Evolutionary conservation across 2,113 vertebrate species (phyloP).

Genomic region (Mus musculus): DNA sequence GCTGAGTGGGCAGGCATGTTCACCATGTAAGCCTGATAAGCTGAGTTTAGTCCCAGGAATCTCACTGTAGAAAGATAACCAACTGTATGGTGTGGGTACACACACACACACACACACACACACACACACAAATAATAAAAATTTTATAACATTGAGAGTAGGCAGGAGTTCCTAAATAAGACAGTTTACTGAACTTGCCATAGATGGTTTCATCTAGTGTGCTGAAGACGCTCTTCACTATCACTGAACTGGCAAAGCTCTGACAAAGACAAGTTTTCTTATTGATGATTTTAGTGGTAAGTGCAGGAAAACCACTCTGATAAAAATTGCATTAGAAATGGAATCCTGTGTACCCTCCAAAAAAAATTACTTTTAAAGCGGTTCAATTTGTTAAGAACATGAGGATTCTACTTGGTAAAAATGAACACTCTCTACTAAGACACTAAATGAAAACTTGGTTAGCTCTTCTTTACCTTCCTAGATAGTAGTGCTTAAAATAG

Average conservation of each 20-base stretch:
- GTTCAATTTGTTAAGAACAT: constrained; percentile 9
- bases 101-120: neutral
- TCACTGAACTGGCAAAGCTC: constrained; percentile 54
- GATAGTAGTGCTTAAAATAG: neutral
- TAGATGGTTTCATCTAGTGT: neutral
- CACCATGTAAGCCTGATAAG: neutral
- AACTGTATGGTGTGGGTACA: no score
- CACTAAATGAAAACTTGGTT: constrained; percentile 32
- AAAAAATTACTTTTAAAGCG: constrained; percentile 46
- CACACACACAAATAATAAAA: neutral
- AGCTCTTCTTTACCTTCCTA: neutral
- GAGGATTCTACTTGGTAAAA: neutral
- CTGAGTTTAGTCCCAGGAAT: neutral
- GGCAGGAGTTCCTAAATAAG: neutral
- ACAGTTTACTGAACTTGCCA: constrained; percentile 56
- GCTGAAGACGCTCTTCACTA: neutral
- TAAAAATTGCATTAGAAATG: constrained; percentile 60
- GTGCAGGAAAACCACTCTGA: neutral
- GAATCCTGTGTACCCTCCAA: neutral
- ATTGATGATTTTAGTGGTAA: neutral
- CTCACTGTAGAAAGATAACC: neutral
- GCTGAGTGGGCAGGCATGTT: no score
- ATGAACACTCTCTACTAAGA: neutral
- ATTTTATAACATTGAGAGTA: neutral
- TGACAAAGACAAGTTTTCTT: neutral